Evolutionary conservation across 2,888 invertebrate species (phyloP), one percentile per base, ranked within the genome.

Genomic region (Erebia aethiops): DNA sequence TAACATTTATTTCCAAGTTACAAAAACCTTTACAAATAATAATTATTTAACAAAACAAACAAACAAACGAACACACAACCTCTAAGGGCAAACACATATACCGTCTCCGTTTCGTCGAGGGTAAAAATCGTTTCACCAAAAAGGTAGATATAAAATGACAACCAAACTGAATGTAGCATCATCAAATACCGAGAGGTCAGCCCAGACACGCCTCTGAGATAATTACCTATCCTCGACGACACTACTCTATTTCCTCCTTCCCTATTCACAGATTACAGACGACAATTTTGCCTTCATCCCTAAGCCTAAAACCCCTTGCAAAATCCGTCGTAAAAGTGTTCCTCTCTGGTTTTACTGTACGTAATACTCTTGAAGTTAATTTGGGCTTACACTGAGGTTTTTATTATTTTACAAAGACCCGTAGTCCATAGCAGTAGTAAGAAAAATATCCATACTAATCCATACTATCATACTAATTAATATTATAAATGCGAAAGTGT

Each of bases 171-270:
- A 61, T 46, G 46, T 18, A 46, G 46, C 16, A 9, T 21, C 46
- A 46, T 61, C 58, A n/a, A 41, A 14, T 46, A 61, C 13, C 16
- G 61, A n/a, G 61, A 43, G 46, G 41, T 16, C 35, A 60, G 16
- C n/a, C n/a, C n/a, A 60, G 60, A 46, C 18, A 61, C 61, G 61
- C 61, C 61, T 14, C 61, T 21, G 13, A 21, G 46, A 61, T 61
- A 61, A 61, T 46, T 46, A 56, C 13, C 52, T 11, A 13, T 46
- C 21, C 61, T 46, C 61, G 61, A 18, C 14, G 61, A 61, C 61
- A 46, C 46, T 46, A 21, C 46, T 61, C 61, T 46, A 61, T 61
- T 61, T 61, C 61, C 46, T 46, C 43, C 43, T 61, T 18, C 43
- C 13, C 43, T 46, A 43, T 60, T 60, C 43, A 21, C 46, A 46